Evolutionary conservation across 2,797 vertebrate genomes (phyloP).

Genomic region (Thamnophis elegans): DNA sequence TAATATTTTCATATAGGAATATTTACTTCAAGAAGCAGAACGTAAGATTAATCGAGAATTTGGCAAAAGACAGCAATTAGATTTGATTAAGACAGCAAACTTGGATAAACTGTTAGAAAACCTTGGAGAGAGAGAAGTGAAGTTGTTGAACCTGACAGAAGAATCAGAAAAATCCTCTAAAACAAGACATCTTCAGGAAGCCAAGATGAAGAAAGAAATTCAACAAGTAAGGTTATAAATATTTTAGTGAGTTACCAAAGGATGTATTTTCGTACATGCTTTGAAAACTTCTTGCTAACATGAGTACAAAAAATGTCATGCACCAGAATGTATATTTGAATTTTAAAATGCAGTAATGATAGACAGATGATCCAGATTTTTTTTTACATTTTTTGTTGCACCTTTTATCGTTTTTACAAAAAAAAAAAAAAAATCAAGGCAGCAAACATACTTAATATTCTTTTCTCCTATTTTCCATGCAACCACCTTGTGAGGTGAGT

Average conservation of each 20-base stretch:
- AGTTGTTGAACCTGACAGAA: slow-evolving; percentile 58
- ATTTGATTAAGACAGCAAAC: slow-evolving; percentile 60
- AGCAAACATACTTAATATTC: background rate
- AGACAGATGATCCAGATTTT: background rate
- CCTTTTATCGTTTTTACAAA: background rate
- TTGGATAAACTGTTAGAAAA: slow-evolving; percentile 71
- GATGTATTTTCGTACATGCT: background rate
- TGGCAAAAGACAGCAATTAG: slow-evolving; percentile 65
- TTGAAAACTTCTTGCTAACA: background rate
- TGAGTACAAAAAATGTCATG: background rate
- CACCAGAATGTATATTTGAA: background rate
- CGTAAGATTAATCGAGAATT: slow-evolving; percentile 65
- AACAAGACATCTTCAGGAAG: slow-evolving; percentile 62
- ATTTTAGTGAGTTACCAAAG: background rate
- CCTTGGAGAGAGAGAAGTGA: slow-evolving; percentile 63
- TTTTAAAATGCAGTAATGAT: background rate
- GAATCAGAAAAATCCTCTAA: slow-evolving; percentile 68
- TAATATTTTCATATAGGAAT: slow-evolving; percentile 57
- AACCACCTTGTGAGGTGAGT: background rate
- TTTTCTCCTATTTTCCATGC: background rate
- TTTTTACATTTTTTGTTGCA: background rate
- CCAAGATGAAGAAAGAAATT: slow-evolving; percentile 67
- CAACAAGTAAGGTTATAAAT: slow-evolving; percentile 61
- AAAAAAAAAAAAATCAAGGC: background rate
- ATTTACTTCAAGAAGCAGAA: slow-evolving; percentile 66